These are phyloP conservation scores for Synergus gifuensis DNA, from an alignment of 2,888 invertebrate species.

Conservation along the genomic window DNA sequence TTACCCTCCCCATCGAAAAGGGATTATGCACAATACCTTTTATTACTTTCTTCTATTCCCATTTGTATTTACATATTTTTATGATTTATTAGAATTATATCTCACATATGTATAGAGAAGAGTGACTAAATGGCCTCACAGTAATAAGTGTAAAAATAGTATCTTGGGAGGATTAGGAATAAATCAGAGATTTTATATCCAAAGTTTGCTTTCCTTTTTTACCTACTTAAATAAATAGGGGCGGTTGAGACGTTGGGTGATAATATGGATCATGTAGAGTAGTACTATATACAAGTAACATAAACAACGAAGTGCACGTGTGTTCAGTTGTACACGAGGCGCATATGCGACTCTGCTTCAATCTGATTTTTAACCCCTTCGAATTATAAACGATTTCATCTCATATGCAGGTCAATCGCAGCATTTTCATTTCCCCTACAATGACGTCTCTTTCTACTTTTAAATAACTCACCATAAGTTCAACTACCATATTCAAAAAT, in stretches of 20 bases:
- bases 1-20: background rate
- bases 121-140: background rate
- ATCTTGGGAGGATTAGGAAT: background rate
- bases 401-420: slow-evolving; percentile 16
- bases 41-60: background rate
- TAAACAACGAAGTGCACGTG: background rate
- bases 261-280: background rate
- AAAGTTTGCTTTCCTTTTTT: slow-evolving; percentile 10
- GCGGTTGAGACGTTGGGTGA: background rate
- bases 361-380: slow-evolving; percentile 23
- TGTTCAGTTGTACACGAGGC: background rate
- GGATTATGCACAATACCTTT: background rate
- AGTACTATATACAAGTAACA: background rate
- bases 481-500: background rate
- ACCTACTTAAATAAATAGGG: slow-evolving; percentile 11
- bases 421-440: background rate
- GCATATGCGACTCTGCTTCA: background rate
- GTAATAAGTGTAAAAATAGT: slow-evolving; percentile 8
- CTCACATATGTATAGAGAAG: too few relatives aligned
- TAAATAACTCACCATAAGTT: background rate
- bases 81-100: background rate
- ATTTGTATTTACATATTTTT: background rate
- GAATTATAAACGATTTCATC: slow-evolving; percentile 24
- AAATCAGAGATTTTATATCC: background rate
- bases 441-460: background rate